A percentile compares a stretch with the other conserved stretches of the same genome.
phyloP scores from a whole-genome alignment of 1,140 invertebrate species.

The Sycobia sp. region DNA sequence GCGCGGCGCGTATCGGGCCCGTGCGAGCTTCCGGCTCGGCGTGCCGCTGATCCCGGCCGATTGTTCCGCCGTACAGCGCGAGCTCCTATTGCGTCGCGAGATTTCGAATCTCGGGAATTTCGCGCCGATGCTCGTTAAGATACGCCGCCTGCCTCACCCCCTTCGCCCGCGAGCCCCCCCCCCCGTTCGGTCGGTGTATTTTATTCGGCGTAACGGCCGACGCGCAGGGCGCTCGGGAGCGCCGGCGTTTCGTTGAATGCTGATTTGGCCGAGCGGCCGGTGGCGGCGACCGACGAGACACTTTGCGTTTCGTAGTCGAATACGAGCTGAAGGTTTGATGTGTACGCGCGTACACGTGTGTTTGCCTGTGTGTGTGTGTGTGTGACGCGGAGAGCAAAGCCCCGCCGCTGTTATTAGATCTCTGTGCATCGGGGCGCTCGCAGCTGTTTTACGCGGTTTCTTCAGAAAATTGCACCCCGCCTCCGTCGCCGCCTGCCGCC shows the following conservation, averaged over 20 bases:
- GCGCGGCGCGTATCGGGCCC: too few species aligned
- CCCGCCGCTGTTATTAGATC: slow-evolving; percentile 6
- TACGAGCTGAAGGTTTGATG: too few species aligned
- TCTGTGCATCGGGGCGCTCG: not conserved
- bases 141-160: not conserved
- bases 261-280: not conserved
- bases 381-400: not conserved
- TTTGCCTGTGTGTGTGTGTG: too few species aligned
- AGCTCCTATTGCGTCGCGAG: too few species aligned
- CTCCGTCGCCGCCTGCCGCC: slow-evolving; percentile 21
- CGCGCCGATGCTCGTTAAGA: slow-evolving; percentile 20
- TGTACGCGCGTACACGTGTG: too few species aligned
- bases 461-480: slow-evolving; percentile 46
- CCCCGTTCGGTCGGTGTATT: too few species aligned
- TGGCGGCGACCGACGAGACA: not conserved
- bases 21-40: too few species aligned
- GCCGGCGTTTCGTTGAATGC: not conserved
- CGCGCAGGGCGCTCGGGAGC: too few species aligned
- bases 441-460: slow-evolving; percentile 39
- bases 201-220: too few species aligned
- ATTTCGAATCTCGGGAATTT: not conserved
- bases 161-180: not conserved
- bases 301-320: too few species aligned
- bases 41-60: too few species aligned
- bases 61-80: too few species aligned